Evolutionary conservation across 2,888 invertebrate genomes (phyloP).

Genomic region (Drosophila atripex): DNA sequence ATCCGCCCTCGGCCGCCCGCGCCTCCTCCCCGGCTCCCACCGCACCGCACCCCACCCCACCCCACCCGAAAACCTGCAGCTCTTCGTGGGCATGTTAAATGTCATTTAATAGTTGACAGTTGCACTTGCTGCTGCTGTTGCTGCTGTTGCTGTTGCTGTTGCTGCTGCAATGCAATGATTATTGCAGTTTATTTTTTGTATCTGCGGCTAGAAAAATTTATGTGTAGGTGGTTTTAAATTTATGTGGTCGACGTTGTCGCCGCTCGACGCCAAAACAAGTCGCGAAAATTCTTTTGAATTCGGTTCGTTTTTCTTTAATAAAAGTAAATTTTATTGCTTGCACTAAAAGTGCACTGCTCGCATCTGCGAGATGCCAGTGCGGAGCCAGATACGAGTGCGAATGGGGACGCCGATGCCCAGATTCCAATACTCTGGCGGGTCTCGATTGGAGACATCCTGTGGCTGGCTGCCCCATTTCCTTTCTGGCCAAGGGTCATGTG

Average conservation of each 20-base stretch:
- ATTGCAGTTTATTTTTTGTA: conserved; percentile 66
- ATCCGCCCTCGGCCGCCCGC: conserved; percentile 13
- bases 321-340: conserved; percentile 76
- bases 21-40: not conserved
- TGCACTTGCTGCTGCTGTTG: conserved; percentile 63
- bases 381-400: conserved; percentile 5
- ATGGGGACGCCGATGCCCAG: not conserved
- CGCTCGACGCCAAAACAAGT: conserved; percentile 65
- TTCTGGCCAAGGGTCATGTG: no score
- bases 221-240: conserved; percentile 46
- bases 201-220: conserved; percentile 64
- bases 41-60: not conserved
- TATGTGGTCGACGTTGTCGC: conserved; percentile 45
- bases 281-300: conserved; percentile 76
- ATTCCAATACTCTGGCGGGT: conserved; percentile 22
- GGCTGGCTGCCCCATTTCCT: not conserved
- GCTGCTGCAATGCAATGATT: conserved; percentile 55
- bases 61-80: conserved; percentile 17
- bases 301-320: conserved; percentile 75
- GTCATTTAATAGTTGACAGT: conserved; percentile 83
- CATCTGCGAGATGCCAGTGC: conserved; percentile 19
- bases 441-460: conserved; percentile 63
- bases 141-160: conserved; percentile 39
- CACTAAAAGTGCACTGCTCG: conserved; percentile 51
- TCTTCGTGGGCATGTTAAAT: conserved; percentile 80